Conservation (phyloP, 2,113 vertebrate species). For the Nematolebias whitei region DNA sequence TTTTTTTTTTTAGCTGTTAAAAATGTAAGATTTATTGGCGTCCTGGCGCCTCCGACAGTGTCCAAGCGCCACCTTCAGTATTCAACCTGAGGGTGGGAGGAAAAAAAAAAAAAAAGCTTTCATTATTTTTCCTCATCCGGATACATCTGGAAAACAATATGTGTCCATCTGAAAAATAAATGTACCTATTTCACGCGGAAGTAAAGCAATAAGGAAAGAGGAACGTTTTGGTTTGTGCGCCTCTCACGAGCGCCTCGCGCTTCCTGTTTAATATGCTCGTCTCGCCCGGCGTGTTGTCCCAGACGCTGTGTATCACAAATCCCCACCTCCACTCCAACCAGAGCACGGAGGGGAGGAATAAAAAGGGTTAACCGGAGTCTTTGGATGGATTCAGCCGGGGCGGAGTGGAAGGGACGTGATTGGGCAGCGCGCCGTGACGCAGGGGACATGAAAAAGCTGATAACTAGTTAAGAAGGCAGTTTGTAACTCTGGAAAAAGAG, state of each 20-base stretch:
- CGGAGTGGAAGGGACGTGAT: slow-evolving; percentile 82
- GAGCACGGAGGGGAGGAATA: slow-evolving; percentile 55
- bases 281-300: slow-evolving; percentile 77
- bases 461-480: slow-evolving; percentile 92
- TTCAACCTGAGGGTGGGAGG: slow-evolving; percentile 56
- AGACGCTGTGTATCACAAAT: slow-evolving; percentile 73
- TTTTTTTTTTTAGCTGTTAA: slow-evolving; percentile 44
- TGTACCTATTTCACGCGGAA: background rate
- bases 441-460: slow-evolving; percentile 86
- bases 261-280: slow-evolving; percentile 79
- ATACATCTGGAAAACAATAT: slow-evolving; percentile 30
- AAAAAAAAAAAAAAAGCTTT: slow-evolving; percentile 40
- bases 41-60: slow-evolving; percentile 74
- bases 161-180: slow-evolving; percentile 8
- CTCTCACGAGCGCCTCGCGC: slow-evolving; percentile 55
- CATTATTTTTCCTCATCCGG: slow-evolving; percentile 32
- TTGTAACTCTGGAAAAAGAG: slow-evolving; percentile 90
- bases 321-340: slow-evolving; percentile 74
- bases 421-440: slow-evolving; percentile 86
- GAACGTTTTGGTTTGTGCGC: slow-evolving; percentile 11
- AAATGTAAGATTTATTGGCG: slow-evolving; percentile 39
- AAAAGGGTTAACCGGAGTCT: slow-evolving; percentile 78
- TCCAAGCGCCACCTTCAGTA: slow-evolving; percentile 90
- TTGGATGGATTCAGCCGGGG: slow-evolving; percentile 73
- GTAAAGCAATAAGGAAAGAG: slow-evolving; percentile 10